phyloP scores from a whole-genome alignment of 2,888 invertebrate genomes.

The Heteromurus nitidus region DNA sequence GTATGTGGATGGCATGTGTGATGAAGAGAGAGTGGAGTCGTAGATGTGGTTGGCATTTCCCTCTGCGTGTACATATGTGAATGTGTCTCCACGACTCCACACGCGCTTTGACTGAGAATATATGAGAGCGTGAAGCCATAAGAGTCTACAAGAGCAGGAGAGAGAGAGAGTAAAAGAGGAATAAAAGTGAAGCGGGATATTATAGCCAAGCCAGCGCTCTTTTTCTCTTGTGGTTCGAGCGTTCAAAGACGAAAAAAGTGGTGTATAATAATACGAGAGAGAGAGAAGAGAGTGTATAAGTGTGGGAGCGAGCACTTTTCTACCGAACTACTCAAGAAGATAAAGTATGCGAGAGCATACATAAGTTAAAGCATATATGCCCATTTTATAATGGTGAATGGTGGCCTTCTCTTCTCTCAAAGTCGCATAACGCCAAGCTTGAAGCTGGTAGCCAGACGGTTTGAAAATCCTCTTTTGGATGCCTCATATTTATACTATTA shows the following conservation, averaged over 20 bases:
- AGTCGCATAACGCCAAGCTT: too few relatives aligned
- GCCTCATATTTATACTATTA: neutral
- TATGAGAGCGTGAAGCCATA: neutral
- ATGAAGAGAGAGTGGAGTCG: neutral
- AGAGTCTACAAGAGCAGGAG: neutral
- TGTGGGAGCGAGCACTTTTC: too few relatives aligned
- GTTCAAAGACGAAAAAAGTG: too few relatives aligned
- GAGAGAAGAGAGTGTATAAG: neutral
- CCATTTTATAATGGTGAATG: too few relatives aligned
- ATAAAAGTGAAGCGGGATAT: too few relatives aligned
- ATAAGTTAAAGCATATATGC: too few relatives aligned
- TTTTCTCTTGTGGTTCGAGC: conserved; percentile 42
- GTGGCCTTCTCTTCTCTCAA: too few relatives aligned
- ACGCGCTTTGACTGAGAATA: neutral
- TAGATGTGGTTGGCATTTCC: neutral
- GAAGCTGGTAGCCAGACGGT: conserved; percentile 23
- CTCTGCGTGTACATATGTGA: neutral
- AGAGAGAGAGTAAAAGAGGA: neutral
- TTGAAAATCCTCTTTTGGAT: conserved; percentile 37
- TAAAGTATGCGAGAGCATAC: too few relatives aligned
- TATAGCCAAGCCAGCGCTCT: too few relatives aligned
- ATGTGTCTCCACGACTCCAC: conserved; percentile 5
- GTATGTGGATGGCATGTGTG: conserved; percentile 11
- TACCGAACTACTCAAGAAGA: too few relatives aligned
- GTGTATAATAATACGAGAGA: neutral